Conservation (phyloP, 1,140 invertebrate species). For the Hirudo medicinalis region DNA sequence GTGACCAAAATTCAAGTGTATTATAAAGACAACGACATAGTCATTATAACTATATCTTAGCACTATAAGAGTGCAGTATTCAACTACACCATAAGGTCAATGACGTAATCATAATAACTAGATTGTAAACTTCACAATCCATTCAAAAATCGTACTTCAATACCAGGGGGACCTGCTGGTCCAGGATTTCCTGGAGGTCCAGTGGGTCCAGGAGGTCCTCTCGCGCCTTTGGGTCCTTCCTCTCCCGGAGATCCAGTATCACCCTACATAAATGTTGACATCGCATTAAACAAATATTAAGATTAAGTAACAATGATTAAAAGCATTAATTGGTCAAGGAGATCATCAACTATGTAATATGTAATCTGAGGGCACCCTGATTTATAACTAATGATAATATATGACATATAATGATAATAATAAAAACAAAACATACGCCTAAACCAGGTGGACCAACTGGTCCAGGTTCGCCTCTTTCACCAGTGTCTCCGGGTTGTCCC, state of each 20-base stretch:
- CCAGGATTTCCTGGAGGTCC: conserved; percentile 14
- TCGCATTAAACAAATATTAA: neutral
- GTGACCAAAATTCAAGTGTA: too few relatives aligned
- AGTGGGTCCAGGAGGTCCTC: conserved; percentile 12
- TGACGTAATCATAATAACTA: too few relatives aligned
- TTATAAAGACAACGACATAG: too few relatives aligned
- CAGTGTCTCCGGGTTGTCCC: conserved; percentile 14
- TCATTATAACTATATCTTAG: too few relatives aligned
- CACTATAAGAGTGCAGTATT: too few relatives aligned
- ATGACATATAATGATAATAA: conserved; percentile 4
- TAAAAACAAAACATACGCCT: neutral
- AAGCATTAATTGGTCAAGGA: neutral
- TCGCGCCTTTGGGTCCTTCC: neutral
- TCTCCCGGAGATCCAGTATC: conserved; percentile 13
- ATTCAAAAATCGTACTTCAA: conserved; percentile 6
- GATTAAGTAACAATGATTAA: neutral
- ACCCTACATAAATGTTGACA: neutral
- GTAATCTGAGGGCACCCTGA: neutral
- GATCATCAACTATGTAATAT: neutral
- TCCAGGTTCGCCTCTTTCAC: conserved; percentile 14
- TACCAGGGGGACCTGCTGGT: conserved; percentile 5
- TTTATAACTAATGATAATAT: neutral
- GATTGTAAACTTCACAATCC: too few relatives aligned
- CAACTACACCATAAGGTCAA: too few relatives aligned
- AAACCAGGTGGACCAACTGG: conserved; percentile 6